Evolutionary conservation across 2,888 invertebrate species (phyloP).

Genomic region (Hecatera dysodea): DNA sequence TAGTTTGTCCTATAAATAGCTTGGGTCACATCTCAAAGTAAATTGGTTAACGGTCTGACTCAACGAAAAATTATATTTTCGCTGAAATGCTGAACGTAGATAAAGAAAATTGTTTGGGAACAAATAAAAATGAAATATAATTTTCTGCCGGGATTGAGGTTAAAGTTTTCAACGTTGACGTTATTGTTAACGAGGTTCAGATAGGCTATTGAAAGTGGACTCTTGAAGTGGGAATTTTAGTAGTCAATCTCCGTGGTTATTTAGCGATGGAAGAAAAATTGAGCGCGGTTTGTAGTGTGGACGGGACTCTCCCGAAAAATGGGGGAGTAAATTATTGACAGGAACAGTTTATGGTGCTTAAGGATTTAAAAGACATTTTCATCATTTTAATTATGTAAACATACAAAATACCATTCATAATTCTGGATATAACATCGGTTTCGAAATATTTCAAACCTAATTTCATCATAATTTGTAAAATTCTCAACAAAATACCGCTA

Average conservation of each 20-base stretch:
- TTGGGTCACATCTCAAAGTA: constrained; percentile 68
- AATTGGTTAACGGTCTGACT: constrained; percentile 69
- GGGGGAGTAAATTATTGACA: constrained; percentile 17
- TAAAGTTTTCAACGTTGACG: constrained; percentile 57
- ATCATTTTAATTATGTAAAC: constrained; percentile 2
- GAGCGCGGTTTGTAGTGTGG: not conserved
- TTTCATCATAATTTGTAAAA: constrained; percentile 35
- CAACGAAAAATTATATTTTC: constrained; percentile 68
- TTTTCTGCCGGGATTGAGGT: constrained; percentile 57
- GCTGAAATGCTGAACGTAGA: constrained; percentile 59
- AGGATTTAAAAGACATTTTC: not conserved
- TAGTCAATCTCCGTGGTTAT: constrained; percentile 46
- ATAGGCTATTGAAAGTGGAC: constrained; percentile 49
- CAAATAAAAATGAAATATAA: constrained; percentile 68
- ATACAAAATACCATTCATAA: not conserved
- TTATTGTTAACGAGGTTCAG: constrained; percentile 58
- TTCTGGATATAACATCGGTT: not conserved
- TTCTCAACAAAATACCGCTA: constrained; percentile 17
- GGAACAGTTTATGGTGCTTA: not conserved
- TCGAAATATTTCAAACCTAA: not conserved
- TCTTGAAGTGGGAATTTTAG: constrained; percentile 47
- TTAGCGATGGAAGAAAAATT: constrained; percentile 36
- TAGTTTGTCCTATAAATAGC: constrained; percentile 71
- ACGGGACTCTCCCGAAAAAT: constrained; percentile 5
- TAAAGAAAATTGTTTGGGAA: constrained; percentile 65